Conservation (phyloP, 2,797 vertebrate genomes). For the Microctenopoma steveboyesi region DNA sequence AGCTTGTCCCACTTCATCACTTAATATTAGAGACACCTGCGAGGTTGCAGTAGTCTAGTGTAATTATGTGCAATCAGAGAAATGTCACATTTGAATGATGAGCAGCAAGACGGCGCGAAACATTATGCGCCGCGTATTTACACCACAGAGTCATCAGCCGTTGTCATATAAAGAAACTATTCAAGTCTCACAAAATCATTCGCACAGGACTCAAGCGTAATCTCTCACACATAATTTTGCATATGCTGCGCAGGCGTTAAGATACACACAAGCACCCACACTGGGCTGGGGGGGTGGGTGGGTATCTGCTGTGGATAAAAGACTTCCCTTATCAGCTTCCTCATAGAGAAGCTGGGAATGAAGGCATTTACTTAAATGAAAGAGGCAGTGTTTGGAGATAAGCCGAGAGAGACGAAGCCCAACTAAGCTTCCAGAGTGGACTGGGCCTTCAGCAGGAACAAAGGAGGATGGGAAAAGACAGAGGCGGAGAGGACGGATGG, state of each 20-base stretch:
- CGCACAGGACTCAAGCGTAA: conserved; percentile 37
- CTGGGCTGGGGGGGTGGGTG: conserved; percentile 2
- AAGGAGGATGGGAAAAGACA: conserved; percentile 30
- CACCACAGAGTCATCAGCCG: conserved; percentile 24
- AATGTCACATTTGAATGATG: conserved; percentile 78
- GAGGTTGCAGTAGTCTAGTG: conserved; percentile 59
- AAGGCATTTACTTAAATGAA: conserved; percentile 83
- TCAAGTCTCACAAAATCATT: conserved; percentile 4
- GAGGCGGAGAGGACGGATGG: conserved; percentile 14
- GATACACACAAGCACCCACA: conserved; percentile 60
- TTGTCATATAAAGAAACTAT: conserved; percentile 20
- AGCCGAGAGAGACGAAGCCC: conserved; percentile 71
- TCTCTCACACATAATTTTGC: conserved; percentile 56
- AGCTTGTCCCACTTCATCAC: conserved; percentile 78
- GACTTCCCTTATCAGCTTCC: conserved; percentile 81
- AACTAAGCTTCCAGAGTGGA: conserved; percentile 75
- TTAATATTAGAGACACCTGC: conserved; percentile 73
- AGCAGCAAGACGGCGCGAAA: conserved; percentile 38
- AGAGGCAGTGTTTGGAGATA: conserved; percentile 79
- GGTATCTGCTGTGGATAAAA: conserved; percentile 78
- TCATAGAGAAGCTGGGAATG: conserved; percentile 78
- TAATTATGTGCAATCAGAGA: conserved; percentile 75
- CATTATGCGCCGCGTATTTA: conserved; percentile 22
- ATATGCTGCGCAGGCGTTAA: conserved; percentile 57
- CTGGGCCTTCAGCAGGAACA: conserved; percentile 61